phyloP scores from a whole-genome alignment of 2,113 vertebrate genomes.

The Prinia subflava region DNA sequence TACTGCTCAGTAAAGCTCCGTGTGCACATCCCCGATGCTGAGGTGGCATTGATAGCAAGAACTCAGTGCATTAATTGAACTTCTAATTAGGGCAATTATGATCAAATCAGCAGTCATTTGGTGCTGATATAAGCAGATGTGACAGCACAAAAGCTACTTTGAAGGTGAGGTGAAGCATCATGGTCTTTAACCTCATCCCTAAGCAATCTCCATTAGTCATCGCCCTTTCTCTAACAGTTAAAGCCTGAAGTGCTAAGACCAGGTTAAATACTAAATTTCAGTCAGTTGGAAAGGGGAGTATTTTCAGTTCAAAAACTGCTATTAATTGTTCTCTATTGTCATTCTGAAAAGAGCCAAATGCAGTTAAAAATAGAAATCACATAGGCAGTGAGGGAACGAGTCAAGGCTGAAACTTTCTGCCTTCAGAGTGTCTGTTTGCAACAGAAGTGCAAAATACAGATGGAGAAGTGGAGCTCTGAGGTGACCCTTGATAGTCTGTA shows the following conservation, averaged over 20 bases:
- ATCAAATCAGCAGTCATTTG: slow-evolving; percentile 60
- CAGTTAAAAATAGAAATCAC: neutral
- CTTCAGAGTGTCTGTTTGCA: neutral
- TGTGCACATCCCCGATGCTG: neutral
- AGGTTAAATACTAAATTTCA: neutral
- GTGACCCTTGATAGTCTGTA: neutral
- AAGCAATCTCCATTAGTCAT: neutral
- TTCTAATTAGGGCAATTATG: slow-evolving; percentile 50
- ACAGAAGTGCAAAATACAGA: neutral
- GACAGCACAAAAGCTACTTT: slow-evolving; percentile 45
- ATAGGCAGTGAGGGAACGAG: neutral
- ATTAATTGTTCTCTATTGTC: neutral
- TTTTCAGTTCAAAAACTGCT: neutral
- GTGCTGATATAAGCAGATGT: slow-evolving; percentile 58
- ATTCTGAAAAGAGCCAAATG: neutral
- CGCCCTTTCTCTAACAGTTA: neutral
- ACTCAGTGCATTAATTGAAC: slow-evolving; percentile 57
- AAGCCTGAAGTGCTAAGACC: neutral
- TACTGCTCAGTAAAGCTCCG: neutral
- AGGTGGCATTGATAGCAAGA: slow-evolving; percentile 21
- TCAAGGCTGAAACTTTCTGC: neutral
- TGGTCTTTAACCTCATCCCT: neutral
- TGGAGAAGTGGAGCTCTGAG: neutral
- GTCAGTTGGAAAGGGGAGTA: neutral
- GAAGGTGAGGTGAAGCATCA: slow-evolving; percentile 39